A percentile compares a stretch with the other conserved stretches of the same genome.
phyloP scores from a whole-genome alignment of 1,140 invertebrate species.

The Achroia grisella region DNA sequence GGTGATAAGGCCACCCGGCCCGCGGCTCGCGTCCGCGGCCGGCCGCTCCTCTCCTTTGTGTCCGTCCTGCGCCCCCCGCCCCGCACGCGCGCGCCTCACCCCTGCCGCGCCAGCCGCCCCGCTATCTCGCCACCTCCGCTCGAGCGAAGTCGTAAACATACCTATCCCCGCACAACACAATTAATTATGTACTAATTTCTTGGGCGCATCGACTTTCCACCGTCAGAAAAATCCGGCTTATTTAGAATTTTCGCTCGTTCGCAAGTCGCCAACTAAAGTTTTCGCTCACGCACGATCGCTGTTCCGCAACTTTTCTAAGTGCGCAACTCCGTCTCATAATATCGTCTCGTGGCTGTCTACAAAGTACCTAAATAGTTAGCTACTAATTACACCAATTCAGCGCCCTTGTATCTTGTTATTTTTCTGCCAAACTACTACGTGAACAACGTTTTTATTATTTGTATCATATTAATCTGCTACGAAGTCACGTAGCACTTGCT shows the following conservation, averaged over 20 bases:
- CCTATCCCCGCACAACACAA: conserved; percentile 53
- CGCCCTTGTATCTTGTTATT: conserved; percentile 7
- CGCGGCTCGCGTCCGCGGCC: conserved; percentile 44
- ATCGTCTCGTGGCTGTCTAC: conserved; percentile 46
- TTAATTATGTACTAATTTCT: conserved; percentile 48
- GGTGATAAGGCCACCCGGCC: conserved; percentile 53
- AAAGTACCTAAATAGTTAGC: conserved; percentile 28
- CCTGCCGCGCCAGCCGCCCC: conserved; percentile 8
- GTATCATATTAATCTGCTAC: conserved; percentile 11
- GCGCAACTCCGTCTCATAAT: conserved; percentile 38
- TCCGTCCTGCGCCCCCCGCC: conserved; percentile 37
- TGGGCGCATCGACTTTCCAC: conserved; percentile 43
- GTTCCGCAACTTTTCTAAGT: conserved; percentile 36
- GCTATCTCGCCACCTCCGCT: conserved; percentile 22
- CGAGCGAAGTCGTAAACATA: conserved; percentile 30
- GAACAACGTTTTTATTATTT: too few relatives aligned
- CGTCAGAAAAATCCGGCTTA: conserved; percentile 24
- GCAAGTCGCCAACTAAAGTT: conserved; percentile 1
- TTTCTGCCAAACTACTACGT: not conserved
- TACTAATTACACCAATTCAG: conserved; percentile 29
- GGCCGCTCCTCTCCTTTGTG: conserved; percentile 64
- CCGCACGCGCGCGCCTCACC: conserved; percentile 19
- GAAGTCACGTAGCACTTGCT: conserved; percentile 20
- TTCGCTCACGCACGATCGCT: not conserved
- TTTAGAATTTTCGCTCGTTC: conserved; percentile 9